Base-by-base conservation (phyloP, 2,797 vertebrate species). In the Smutsia temminckii region DNA sequence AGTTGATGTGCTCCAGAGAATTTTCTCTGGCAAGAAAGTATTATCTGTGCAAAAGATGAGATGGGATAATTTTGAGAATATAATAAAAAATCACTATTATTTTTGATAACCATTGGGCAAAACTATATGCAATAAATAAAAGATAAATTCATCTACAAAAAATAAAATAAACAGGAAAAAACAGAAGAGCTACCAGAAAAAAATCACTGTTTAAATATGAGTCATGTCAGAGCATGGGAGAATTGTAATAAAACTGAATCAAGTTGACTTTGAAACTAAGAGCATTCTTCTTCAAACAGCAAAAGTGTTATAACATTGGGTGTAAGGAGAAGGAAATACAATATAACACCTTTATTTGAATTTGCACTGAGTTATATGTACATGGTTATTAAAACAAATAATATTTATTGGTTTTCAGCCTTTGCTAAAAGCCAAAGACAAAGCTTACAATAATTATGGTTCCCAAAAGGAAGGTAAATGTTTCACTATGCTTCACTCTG, bases 271-370 rank as follows among this genome's bases (percentile, higher is more conserved):
- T 85, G 57, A 93, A 80, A 95, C 49, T 69, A 78, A 37, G 11
- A 95, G 74, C 21, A 74, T 80, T 69, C 53, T 83, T 91, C 8
- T 34, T 79, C 77, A 96, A 64, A 75, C n/a, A 34, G 37, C 49
- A 96, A 87, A 91, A 84, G 57, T 25, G 21, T 68, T 66, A 20
- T 78, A 92, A 63, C 12, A 61, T 32, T 78, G 46, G 34, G 87
- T n/a, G 8, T 92, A 84, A 78, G 93, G 91, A 92, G 57, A 87
- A 92, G 85, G 77, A 94, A 96, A 85, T 88, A 46, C 32, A 93
- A 85, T 81, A 6, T 37, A 95, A 92, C 37, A 77, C 20, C 59
- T 93, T 96, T 93, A 93, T 59, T 78, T 88, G 85, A 94, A 87
- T 85, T 91, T 92, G 29, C 0, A 3, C 27, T 89, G 34, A 93